Evolutionary conservation across 2,888 invertebrate genomes (phyloP).

Genomic region (Drosophila suboccidentalis): DNA sequence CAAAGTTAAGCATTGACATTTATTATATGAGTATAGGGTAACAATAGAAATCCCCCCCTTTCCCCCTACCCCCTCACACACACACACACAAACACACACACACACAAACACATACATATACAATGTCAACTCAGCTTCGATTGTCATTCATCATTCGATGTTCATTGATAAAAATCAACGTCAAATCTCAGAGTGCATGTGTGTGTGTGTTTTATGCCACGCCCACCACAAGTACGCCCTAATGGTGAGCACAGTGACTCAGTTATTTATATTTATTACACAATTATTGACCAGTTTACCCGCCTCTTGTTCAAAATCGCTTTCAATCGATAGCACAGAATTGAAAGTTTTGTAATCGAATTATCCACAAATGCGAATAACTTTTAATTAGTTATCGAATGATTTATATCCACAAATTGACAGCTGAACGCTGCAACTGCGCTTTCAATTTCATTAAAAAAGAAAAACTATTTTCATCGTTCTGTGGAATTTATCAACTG

Average conservation of each 20-base stretch:
- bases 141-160: slow-evolving; percentile 54
- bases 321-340: slow-evolving; percentile 36
- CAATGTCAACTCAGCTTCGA: slow-evolving; percentile 11
- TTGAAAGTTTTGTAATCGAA: slow-evolving; percentile 47
- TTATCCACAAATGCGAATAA: slow-evolving; percentile 47
- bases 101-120: background rate
- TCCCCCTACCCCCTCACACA: background rate
- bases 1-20: slow-evolving; percentile 13
- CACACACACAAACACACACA: background rate
- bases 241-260: slow-evolving; percentile 21
- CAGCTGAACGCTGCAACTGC: slow-evolving; percentile 34
- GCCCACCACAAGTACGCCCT: slow-evolving; percentile 19
- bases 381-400: slow-evolving; percentile 73
- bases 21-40: slow-evolving; percentile 12
- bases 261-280: slow-evolving; percentile 30
- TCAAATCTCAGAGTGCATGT: slow-evolving; percentile 12
- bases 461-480: slow-evolving; percentile 8
- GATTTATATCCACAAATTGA: slow-evolving; percentile 48
- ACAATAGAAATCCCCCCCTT: slow-evolving; percentile 4
- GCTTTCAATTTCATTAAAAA: slow-evolving; percentile 45
- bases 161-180: slow-evolving; percentile 55
- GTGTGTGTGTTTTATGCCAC: background rate
- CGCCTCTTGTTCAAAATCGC: background rate
- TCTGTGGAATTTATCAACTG: slow-evolving; percentile 71
- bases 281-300: slow-evolving; percentile 14